These are phyloP conservation scores for Ophioderma brevispina DNA, from an alignment of 35 echinoderm and acorn worm species.

Conservation along the genomic window DNA sequence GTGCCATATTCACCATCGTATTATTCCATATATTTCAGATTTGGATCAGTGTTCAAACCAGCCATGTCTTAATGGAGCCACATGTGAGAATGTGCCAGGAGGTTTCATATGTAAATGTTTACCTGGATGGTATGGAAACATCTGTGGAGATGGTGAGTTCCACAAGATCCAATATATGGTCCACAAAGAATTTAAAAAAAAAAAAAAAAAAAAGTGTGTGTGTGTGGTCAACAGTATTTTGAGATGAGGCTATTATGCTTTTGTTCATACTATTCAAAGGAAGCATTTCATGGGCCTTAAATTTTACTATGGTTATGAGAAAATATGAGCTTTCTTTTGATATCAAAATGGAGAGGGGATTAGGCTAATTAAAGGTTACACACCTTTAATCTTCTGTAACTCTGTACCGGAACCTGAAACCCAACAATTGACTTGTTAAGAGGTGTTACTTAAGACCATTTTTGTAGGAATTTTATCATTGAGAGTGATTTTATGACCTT, in stretches of 20 bases:
- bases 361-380: background rate
- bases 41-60: background rate
- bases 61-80: background rate
- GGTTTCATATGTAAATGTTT: background rate
- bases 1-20: background rate
- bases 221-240: too few relatives aligned
- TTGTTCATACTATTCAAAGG: too few relatives aligned
- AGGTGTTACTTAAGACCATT: too few relatives aligned
- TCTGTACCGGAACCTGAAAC: background rate
- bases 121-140: background rate
- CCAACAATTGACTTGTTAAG: too few relatives aligned
- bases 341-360: background rate
- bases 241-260: too few relatives aligned
- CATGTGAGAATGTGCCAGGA: background rate
- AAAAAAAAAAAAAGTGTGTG: too few relatives aligned
- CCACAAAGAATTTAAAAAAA: background rate
- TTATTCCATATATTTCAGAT: too few relatives aligned
- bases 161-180: too few relatives aligned
- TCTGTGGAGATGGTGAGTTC: background rate
- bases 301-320: too few relatives aligned
- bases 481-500: too few relatives aligned
- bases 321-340: background rate
- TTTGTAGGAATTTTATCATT: too few relatives aligned
- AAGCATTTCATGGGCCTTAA: too few relatives aligned
- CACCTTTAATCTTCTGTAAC: background rate